These are phyloP conservation scores for Andrena fulva DNA, from an alignment of 2,888 invertebrate species.

Conservation along the genomic window DNA sequence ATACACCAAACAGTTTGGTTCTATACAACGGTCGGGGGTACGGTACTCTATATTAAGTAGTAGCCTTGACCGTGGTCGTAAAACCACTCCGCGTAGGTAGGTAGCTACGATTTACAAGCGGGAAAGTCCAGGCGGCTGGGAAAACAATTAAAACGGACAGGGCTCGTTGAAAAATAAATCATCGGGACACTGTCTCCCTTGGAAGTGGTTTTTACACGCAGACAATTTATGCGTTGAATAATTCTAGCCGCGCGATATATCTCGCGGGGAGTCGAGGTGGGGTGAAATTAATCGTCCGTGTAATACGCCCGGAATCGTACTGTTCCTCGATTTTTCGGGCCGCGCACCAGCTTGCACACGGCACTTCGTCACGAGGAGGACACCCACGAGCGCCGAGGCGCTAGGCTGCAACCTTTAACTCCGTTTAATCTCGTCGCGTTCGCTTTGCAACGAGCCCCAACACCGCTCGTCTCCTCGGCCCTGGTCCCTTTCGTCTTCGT, in stretches of 20 bases:
- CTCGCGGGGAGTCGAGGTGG: slow-evolving; percentile 11
- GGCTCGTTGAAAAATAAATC: background rate
- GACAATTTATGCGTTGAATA: slow-evolving; percentile 21
- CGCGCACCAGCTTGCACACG: slow-evolving; percentile 17
- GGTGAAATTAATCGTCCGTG: slow-evolving; percentile 54
- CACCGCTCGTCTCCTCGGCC: too few relatives aligned
- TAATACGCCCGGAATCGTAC: slow-evolving; percentile 42
- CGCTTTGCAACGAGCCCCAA: background rate
- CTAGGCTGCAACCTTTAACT: background rate
- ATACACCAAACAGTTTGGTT: too few relatives aligned
- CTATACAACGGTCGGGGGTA: background rate
- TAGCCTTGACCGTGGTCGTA: background rate
- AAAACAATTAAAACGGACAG: background rate
- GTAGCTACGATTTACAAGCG: background rate
- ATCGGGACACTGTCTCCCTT: background rate
- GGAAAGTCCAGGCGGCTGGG: background rate
- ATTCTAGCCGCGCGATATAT: slow-evolving; percentile 39
- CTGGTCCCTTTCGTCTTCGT: background rate
- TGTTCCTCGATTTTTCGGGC: slow-evolving; percentile 40
- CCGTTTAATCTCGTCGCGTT: slow-evolving; percentile 26
- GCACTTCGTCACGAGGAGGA: slow-evolving; percentile 28
- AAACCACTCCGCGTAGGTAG: background rate
- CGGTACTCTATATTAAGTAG: background rate
- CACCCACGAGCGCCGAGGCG: slow-evolving; percentile 25
- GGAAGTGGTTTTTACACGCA: background rate